These are phyloP conservation scores for Galago senegalensis DNA, from an alignment of 2,797 vertebrate species.

Conservation along the genomic window DNA sequence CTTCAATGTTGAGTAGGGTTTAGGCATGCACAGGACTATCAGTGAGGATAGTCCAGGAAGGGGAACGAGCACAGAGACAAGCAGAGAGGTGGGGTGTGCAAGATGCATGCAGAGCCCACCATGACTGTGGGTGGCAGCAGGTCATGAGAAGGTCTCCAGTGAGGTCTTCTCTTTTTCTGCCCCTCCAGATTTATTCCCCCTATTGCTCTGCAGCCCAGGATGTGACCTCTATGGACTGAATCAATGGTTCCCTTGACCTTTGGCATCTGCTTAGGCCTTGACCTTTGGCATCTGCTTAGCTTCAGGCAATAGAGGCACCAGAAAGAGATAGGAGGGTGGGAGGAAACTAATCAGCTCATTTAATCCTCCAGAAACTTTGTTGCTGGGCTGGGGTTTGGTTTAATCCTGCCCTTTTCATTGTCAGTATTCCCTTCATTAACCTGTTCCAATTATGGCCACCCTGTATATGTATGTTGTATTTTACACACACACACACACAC, in stretches of 20 bases:
- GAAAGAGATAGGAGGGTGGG: neutral
- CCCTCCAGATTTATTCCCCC: neutral
- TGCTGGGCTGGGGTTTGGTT: neutral
- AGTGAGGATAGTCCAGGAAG: neutral
- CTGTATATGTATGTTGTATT: too few relatives aligned
- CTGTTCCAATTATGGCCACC: neutral
- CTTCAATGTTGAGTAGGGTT: neutral
- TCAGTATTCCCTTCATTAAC: neutral
- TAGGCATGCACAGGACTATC: neutral
- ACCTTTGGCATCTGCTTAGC: neutral
- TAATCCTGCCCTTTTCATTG: neutral
- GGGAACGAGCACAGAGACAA: neutral
- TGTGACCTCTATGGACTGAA: neutral
- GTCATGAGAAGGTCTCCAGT: neutral
- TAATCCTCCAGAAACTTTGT: neutral
- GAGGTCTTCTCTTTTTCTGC: neutral
- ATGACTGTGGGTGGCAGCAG: neutral
- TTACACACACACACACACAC: too few relatives aligned
- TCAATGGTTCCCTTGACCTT: neutral
- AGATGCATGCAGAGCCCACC: neutral
- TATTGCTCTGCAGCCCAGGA: neutral
- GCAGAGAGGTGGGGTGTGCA: neutral
- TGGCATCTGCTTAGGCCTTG: neutral
- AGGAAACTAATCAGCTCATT: neutral
- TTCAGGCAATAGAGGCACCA: neutral